These are phyloP conservation scores for Trematocara marginatum DNA, from an alignment of 2,113 vertebrate genomes.

Conservation along the genomic window DNA sequence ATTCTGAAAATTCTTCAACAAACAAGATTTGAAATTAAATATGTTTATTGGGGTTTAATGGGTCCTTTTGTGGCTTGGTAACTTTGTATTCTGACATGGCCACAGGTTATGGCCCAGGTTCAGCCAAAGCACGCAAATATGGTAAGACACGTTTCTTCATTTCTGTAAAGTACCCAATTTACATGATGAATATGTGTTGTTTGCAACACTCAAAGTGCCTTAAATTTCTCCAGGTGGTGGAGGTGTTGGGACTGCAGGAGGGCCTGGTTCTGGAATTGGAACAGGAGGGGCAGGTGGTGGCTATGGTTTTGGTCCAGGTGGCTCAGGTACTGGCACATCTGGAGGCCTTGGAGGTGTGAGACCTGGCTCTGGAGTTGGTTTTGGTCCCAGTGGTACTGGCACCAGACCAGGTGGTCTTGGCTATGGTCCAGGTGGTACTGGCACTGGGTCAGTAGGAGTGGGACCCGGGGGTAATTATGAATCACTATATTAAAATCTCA, in stretches of 20 bases:
- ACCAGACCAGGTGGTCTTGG: background rate
- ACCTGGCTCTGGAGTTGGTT: conserved; percentile 11
- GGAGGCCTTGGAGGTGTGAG: conserved; percentile 24
- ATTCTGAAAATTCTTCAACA: background rate
- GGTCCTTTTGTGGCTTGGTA: background rate
- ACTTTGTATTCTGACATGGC: background rate
- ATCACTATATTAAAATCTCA: background rate
- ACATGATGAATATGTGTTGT: background rate
- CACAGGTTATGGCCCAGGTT: conserved; percentile 41
- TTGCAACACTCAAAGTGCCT: background rate
- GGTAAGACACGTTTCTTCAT: background rate
- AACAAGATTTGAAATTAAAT: background rate
- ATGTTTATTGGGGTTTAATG: background rate
- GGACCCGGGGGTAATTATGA: conserved; percentile 48
- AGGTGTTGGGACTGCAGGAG: background rate
- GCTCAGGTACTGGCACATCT: conserved; percentile 7
- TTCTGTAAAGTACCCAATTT: background rate
- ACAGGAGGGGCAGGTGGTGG: background rate
- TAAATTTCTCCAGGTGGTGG: conserved; percentile 13
- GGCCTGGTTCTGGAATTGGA: background rate
- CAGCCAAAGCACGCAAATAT: conserved; percentile 57
- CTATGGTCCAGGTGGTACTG: conserved; percentile 18
- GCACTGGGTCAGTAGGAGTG: conserved; percentile 18
- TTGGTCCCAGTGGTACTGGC: conserved; percentile 21
- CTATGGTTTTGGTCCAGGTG: conserved; percentile 12